These are phyloP conservation scores for Pseudochirops cupreus DNA, from an alignment of 2,797 vertebrate genomes.

Conservation along the genomic window DNA sequence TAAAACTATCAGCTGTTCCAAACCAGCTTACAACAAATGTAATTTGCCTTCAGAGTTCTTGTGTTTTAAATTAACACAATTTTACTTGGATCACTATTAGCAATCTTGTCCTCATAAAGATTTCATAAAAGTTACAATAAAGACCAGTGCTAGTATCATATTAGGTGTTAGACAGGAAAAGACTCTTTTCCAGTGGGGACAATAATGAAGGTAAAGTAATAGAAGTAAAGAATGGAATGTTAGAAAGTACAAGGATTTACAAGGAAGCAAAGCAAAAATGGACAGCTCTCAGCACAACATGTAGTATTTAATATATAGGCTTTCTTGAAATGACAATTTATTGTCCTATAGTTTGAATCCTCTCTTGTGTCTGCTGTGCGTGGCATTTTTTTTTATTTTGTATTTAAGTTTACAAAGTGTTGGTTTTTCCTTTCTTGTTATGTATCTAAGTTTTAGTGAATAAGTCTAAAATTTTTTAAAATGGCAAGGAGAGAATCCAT, in stretches of 20 bases:
- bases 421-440: too few species aligned
- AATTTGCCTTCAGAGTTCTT: neutral
- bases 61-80: constrained; percentile 27
- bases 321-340: too few species aligned
- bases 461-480: neutral
- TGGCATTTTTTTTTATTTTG: too few species aligned
- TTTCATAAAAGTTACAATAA: neutral
- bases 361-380: too few species aligned
- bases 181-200: constrained; percentile 33
- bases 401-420: too few species aligned
- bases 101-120: neutral
- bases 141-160: neutral
- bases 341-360: too few species aligned
- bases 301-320: too few species aligned
- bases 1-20: neutral
- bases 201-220: neutral
- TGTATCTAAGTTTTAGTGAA: too few species aligned
- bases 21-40: neutral
- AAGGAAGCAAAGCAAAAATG: too few species aligned
- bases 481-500: constrained; percentile 39
- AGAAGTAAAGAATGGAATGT: constrained; percentile 13
- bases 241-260: constrained; percentile 47
- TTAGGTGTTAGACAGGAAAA: constrained; percentile 23
- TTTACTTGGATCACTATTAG: constrained; percentile 33
- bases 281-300: too few species aligned